These are phyloP conservation scores for Cryptocephalus primarius DNA, from an alignment of 2,888 invertebrate genomes.

Conservation along the genomic window DNA sequence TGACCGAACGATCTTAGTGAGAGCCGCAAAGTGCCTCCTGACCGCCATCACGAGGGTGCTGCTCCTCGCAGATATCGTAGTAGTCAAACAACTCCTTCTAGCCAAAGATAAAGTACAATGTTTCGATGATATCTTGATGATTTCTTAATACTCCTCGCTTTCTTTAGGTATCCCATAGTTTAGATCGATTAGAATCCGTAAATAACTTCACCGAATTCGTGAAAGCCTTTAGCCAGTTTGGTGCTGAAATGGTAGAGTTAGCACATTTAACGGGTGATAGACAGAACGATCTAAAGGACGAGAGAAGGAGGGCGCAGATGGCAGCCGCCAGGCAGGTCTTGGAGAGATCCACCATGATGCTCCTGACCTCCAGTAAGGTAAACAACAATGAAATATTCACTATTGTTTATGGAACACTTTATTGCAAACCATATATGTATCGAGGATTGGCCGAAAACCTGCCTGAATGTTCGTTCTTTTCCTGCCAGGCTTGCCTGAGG, in stretches of 20 bases:
- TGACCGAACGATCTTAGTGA: conserved; percentile 65
- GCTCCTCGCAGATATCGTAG: conserved; percentile 92
- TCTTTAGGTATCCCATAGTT: conserved; percentile 60
- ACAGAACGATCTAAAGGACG: conserved; percentile 82
- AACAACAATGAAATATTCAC: conserved; percentile 9
- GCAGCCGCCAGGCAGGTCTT: conserved; percentile 89
- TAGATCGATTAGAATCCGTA: conserved; percentile 77
- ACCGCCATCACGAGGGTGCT: conserved; percentile 93
- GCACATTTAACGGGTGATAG: conserved; percentile 82
- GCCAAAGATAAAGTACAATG: conserved; percentile 83
- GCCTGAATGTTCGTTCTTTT: conserved; percentile 2
- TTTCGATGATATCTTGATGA: too few species aligned
- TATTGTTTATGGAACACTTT: neutral
- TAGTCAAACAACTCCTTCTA: conserved; percentile 89
- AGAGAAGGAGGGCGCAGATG: conserved; percentile 91
- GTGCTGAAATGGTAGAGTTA: conserved; percentile 96
- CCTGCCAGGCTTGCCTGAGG: conserved; percentile 73
- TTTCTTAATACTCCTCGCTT: neutral
- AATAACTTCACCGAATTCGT: conserved; percentile 96
- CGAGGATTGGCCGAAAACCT: neutral
- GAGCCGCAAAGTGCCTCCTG: conserved; percentile 86
- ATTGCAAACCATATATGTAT: neutral
- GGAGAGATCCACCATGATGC: conserved; percentile 92
- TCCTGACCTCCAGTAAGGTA: conserved; percentile 93
- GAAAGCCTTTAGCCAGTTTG: conserved; percentile 96